phyloP scores from a whole-genome alignment of 2,888 invertebrate genomes.

The Margaritifera margaritifera region DNA sequence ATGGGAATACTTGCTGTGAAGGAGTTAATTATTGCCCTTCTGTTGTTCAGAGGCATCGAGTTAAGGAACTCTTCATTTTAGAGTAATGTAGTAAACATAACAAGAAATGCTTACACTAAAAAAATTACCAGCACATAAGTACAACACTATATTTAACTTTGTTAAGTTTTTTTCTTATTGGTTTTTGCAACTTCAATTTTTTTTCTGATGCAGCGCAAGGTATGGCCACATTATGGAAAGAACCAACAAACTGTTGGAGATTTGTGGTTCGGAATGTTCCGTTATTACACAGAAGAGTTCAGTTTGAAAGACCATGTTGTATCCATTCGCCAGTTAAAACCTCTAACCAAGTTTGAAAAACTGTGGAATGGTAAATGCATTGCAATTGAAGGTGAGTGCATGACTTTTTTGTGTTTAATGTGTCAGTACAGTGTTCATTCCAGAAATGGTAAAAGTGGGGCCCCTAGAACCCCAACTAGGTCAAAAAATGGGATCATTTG shows the following conservation, averaged over 20 bases:
- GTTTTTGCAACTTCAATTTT: neutral
- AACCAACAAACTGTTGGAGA: conserved; percentile 74
- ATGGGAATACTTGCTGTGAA: too few species aligned
- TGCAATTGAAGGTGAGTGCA: conserved; percentile 75
- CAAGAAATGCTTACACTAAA: too few species aligned
- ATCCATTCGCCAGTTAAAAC: conserved; percentile 73
- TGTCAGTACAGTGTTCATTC: too few species aligned
- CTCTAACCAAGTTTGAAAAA: conserved; percentile 76
- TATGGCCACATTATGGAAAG: conserved; percentile 73
- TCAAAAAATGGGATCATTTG: too few species aligned
- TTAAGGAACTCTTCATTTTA: too few species aligned
- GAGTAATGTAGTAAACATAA: too few species aligned
- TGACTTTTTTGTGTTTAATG: too few species aligned
- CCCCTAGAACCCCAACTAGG: too few species aligned
- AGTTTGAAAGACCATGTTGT: conserved; percentile 75
- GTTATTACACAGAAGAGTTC: conserved; percentile 77
- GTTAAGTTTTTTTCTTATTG: neutral
- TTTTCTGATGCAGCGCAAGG: conserved; percentile 51
- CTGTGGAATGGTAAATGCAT: conserved; percentile 76
- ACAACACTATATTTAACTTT: neutral
- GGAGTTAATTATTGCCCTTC: too few species aligned
- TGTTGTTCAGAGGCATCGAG: too few species aligned
- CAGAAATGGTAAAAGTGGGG: too few species aligned
- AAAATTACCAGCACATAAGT: too few species aligned
- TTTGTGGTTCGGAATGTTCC: conserved; percentile 76